Base-by-base conservation (phyloP, 1,140 invertebrate genomes). In the Macrosteles quadrilineatus region DNA sequence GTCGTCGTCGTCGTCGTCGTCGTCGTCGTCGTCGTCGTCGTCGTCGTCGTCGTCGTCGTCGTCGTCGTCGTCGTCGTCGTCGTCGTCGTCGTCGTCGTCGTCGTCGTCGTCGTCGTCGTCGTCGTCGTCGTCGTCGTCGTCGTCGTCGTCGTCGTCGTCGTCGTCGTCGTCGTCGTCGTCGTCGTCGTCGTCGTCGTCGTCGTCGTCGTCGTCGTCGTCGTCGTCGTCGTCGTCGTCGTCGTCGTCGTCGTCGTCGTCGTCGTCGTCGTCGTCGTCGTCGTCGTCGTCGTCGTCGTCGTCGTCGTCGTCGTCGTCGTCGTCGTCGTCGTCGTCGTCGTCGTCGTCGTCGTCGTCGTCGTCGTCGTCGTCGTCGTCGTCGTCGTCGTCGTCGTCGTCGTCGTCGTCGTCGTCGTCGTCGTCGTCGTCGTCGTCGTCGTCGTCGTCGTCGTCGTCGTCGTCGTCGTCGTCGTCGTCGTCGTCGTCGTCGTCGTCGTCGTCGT, bases 181-280 rank as follows among this genome's bases (percentile, higher is more conserved):
- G 14, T 27, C 50, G 29, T 27, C 29, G 50, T 23, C 50, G 25
- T 55, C 50, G 29, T 55, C 50, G 29, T 25, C 23, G 50, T 55
- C 50, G 29, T 55, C 50, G 9, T 55, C 50, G 25, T 55, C 50
- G 29, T 55, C 50, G 1, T 55, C 50, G n/a, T n/a, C n/a, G 25
- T 55, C 50, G 25, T 55, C 50, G 50, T 55, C 50, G 50, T 55
- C 40, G n/a, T 43, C n/a, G n/a, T 43, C 9, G n/a, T 43, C n/a
- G n/a, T 43, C n/a, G 9, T n/a, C 9, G 9, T 59, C 14, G 14
- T 59, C 29, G 1, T 59, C 12, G 29, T 25, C 23, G 1, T 59
- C 55, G 29, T 59, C 55, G 29, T 19, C 14, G 29, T 43, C n/a
- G 9, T 43, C 40, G 9, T 9, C 40, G n/a, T n/a, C n/a, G 9